Evolutionary conservation across 1,140 invertebrate genomes (phyloP).

Genomic region (Camponotus pennsylvanicus): DNA sequence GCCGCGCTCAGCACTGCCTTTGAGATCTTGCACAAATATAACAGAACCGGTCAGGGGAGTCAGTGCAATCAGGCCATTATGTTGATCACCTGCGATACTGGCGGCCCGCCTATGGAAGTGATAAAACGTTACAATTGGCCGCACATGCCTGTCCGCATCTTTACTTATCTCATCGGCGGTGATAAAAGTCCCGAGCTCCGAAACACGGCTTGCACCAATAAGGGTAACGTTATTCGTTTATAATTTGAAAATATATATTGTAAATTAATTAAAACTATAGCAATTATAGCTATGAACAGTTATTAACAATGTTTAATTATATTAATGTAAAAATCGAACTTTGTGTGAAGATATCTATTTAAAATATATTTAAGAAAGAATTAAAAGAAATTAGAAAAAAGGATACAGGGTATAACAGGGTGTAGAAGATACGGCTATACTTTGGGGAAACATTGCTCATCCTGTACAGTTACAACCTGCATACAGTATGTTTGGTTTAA

Average conservation of each 20-base stretch:
- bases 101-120: constrained; percentile 94
- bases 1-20: constrained; percentile 96
- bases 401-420: background rate
- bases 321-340: background rate
- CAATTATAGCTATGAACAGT: background rate
- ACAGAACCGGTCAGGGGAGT: constrained; percentile 92
- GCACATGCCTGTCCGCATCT: constrained; percentile 96
- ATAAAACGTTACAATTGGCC: constrained; percentile 96
- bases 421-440: too few relatives aligned
- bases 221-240: constrained; percentile 89
- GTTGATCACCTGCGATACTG: constrained; percentile 92
- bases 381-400: background rate
- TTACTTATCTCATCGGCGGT: constrained; percentile 98
- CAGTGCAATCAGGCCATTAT: constrained; percentile 99
- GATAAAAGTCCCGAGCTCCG: constrained; percentile 95
- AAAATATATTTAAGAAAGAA: background rate
- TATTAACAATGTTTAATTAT: background rate
- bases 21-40: constrained; percentile 96
- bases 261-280: background rate
- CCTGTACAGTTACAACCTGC: too few relatives aligned
- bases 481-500: too few relatives aligned
- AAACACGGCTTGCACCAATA: constrained; percentile 98
- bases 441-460: too few relatives aligned
- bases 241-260: background rate
- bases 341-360: background rate